Evolutionary conservation across 2,113 vertebrate genomes (phyloP).

Genomic region (Ranitomeya variabilis): DNA sequence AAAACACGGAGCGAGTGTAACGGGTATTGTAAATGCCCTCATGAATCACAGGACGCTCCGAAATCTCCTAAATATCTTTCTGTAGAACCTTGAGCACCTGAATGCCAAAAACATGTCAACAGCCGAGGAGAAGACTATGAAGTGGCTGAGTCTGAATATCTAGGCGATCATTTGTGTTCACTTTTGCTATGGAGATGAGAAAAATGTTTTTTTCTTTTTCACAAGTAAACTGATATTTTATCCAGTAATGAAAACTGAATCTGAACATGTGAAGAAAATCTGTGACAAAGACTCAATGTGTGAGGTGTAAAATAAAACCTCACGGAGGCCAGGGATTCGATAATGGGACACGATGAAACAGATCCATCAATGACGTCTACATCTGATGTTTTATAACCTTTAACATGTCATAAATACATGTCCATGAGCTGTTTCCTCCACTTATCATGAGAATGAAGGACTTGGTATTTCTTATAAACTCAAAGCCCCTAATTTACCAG

Average conservation of each 20-base stretch:
- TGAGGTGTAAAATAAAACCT: neutral
- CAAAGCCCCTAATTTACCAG: too few species aligned
- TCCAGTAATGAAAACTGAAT: conserved; percentile 14
- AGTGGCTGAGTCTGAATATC: neutral
- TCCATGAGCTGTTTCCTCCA: neutral
- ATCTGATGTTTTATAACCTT: neutral
- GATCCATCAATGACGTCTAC: neutral
- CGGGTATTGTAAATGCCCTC: conserved; percentile 33
- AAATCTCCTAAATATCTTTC: conserved; percentile 29
- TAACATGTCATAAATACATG: neutral
- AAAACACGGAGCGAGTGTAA: conserved; percentile 38
- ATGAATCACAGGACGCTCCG: conserved; percentile 18
- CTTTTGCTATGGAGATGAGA: conserved; percentile 41
- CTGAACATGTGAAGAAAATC: neutral
- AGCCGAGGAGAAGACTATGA: neutral
- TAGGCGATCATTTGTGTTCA: neutral
- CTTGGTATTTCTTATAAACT: too few species aligned
- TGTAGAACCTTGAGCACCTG: neutral
- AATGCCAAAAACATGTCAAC: conserved; percentile 50
- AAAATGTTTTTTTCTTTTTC: neutral
- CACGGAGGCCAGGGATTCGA: neutral
- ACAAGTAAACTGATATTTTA: conserved; percentile 37
- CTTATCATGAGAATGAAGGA: neutral
- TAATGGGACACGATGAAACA: neutral
- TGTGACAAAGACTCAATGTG: neutral